Conservation (phyloP, 2,113 vertebrate species). For the Xyliphius kryptos region DNA sequence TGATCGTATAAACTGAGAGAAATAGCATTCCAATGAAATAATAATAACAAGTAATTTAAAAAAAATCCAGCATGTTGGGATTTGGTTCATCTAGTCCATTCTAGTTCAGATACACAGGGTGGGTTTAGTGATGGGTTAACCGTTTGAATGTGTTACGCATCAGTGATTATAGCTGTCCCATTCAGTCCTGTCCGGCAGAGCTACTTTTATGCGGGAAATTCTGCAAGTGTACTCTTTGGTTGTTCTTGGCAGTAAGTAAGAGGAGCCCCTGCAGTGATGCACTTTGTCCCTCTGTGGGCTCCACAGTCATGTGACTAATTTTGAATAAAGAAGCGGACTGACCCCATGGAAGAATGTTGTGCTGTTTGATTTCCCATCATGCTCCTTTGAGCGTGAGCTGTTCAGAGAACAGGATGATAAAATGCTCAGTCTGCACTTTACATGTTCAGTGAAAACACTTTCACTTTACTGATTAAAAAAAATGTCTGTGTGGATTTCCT, state of each 20-base stretch:
- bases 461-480: too few relatives aligned
- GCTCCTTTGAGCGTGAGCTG: not conserved
- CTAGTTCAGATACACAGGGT: not conserved
- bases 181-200: conserved; percentile 27
- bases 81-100: not conserved
- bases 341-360: conserved; percentile 2
- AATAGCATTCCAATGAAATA: too few relatives aligned
- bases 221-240: conserved; percentile 40
- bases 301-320: conserved; percentile 67
- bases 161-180: conserved; percentile 25
- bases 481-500: too few relatives aligned
- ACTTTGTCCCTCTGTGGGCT: conserved; percentile 57
- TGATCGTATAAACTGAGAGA: too few relatives aligned
- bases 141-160: conserved; percentile 24
- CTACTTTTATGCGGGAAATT: conserved; percentile 47
- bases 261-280: conserved; percentile 54
- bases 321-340: conserved; percentile 68
- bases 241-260: conserved; percentile 36
- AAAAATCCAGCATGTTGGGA: too few relatives aligned
- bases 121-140: conserved; percentile 3
- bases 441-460: not conserved
- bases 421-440: not conserved
- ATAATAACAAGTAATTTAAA: too few relatives aligned
- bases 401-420: not conserved
- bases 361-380: conserved; percentile 28